Conservation (phyloP, 1,140 invertebrate species). For the Ericerus pela region DNA sequence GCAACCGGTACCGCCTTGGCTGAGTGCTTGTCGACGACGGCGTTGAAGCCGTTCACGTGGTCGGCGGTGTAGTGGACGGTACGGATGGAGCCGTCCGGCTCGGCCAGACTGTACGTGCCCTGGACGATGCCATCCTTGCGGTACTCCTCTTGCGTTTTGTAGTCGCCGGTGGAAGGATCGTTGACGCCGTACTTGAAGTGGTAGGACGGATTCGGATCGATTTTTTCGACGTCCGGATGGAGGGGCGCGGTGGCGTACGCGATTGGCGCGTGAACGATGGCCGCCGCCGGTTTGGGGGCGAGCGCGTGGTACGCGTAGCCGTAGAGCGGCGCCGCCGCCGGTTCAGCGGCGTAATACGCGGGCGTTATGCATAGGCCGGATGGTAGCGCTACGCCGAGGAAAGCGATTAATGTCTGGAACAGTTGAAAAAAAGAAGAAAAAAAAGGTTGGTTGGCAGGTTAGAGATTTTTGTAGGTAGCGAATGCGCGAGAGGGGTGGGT, state of each 20-base stretch:
- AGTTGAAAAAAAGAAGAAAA: too few species aligned
- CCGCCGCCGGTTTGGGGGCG: not conserved
- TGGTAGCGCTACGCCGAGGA: not conserved
- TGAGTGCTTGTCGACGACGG: slow-evolving; percentile 1
- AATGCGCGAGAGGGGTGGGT: too few species aligned
- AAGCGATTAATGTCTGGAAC: slow-evolving; percentile 7
- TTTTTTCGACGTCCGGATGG: slow-evolving; percentile 1
- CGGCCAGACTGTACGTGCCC: slow-evolving; percentile 31
- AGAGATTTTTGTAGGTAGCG: too few species aligned
- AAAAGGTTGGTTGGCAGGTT: too few species aligned
- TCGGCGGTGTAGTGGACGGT: slow-evolving; percentile 45
- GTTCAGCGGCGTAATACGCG: not conserved
- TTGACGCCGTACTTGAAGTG: slow-evolving; percentile 38
- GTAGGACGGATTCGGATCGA: slow-evolving; percentile 25
- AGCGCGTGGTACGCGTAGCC: not conserved
- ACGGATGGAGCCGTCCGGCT: slow-evolving; percentile 39
- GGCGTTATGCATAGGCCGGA: not conserved
- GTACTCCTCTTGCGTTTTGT: slow-evolving; percentile 41
- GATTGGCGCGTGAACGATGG: slow-evolving; percentile 1
- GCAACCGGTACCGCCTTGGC: not conserved
- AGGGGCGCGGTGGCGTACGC: slow-evolving; percentile 1
- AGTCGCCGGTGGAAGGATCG: slow-evolving; percentile 40
- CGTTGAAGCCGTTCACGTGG: slow-evolving; percentile 41
- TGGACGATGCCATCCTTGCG: slow-evolving; percentile 41
- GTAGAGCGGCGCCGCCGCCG: not conserved